Evolutionary conservation across 2,113 vertebrate species (phyloP), one percentile per base, ranked within the genome.

Genomic region (Semicossyphus pulcher): DNA sequence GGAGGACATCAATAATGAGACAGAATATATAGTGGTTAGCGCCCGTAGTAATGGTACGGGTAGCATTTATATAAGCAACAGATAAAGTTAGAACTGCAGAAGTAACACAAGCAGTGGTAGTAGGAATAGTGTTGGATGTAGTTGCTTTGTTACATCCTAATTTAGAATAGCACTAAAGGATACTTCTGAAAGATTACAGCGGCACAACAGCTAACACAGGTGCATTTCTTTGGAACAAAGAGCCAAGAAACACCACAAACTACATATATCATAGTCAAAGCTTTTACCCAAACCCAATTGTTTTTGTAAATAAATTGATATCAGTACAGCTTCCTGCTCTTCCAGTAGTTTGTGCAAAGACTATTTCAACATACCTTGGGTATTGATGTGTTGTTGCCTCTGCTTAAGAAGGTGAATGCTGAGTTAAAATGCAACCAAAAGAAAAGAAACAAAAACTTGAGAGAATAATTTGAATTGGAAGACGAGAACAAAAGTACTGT

Each of bases 301-400:
- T n/a, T n/a, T n/a, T n/a, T n/a, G n/a, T n/a, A n/a, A n/a, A n/a
- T n/a, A n/a, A n/a, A n/a, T n/a, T n/a, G n/a, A n/a, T n/a, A n/a
- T n/a, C n/a, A n/a, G n/a, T n/a, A n/a, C n/a, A n/a, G n/a, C n/a
- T n/a, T n/a, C n/a, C n/a, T n/a, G n/a, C n/a, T n/a, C n/a, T n/a
- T n/a, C n/a, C n/a, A n/a, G n/a, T 34, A 10, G 3, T 51, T 68
- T 14, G 7, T 25, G 14, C n/a, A 26, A 20, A 53, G 11, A 10
- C 2, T 12, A 7, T 20, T 34, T 51, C 26, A 45, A 49, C 75
- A 32, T 75, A 75, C 58, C 80, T 47, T n/a, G 7, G 2, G 6
- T 37, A 36, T 45, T 44, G 42, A 28, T 39, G 51, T 54, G 49
- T 41, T 21, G 3, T 8, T 4, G 4, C 42, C 23, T 36, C 20